Evolutionary conservation across 2,888 invertebrate genomes (phyloP), one percentile per base, ranked within the genome.

Genomic region (Masnerella sp.): DNA sequence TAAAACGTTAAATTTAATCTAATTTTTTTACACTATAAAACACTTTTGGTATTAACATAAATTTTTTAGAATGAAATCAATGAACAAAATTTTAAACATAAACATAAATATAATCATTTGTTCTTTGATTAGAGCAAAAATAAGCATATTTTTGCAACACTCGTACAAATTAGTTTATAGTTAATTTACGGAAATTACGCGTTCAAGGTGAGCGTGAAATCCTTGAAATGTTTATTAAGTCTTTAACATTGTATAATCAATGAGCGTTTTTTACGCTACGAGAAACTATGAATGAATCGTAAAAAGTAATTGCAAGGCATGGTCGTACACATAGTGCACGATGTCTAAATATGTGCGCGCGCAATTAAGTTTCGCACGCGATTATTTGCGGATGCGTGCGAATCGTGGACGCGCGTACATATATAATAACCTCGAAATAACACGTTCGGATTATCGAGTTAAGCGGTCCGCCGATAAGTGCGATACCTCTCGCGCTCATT

Each of bases 271-370:
- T 65, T 70, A 54, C 36, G 34, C 54, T 65, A 40, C 49, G 43
- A 69, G 65, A 70, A 69, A 74, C 61, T 69, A 65, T 74, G 74
- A 74, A 74, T 74, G 74, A 74, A 74, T 74, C 69, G 74, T 74
- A 65, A 74, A 74, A 72, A 49, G 45, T 59, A 72, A 72, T 72
- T 72, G 61, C 54, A 28, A 64, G 25, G 8, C 34, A 56, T 58
- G 54, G 59, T 51, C 54, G 52, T 70, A 56, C 34, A 30, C 65
- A 25, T 40, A 36, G 52, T 7, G 17, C 32, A 40, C 45, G 28
- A 32, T 49, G 11, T 49, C 49, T 34, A 32, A 32, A 49, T 49
- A 32, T 18, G 34, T 17, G 47, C 28, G 17, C n/a, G 5, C 9
- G 30, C 25, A 20, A 43, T 43, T 22, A 25, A 43, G 25, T 22